Evolutionary conservation across 2,888 invertebrate genomes (phyloP).

Genomic region (Phortica magna): DNA sequence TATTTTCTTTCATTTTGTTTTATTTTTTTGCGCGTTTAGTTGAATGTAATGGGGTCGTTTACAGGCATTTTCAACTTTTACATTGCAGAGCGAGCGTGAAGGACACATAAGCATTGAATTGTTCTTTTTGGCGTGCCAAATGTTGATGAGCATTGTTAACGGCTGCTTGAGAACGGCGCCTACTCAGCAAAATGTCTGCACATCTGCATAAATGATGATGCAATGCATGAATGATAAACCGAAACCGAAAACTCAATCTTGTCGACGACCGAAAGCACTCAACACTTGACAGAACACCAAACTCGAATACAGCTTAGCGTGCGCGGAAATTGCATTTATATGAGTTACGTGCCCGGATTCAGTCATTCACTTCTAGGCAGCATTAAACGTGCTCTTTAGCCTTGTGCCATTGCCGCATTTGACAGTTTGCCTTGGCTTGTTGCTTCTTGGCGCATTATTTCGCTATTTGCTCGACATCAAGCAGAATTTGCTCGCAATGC

Average conservation of each 20-base stretch:
- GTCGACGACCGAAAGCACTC: neutral
- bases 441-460: conserved; percentile 4
- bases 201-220: conserved; percentile 23
- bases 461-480: neutral
- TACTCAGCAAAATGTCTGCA: conserved; percentile 1
- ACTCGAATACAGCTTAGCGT: neutral
- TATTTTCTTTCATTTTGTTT: neutral
- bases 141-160: conserved; percentile 8
- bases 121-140: conserved; percentile 8
- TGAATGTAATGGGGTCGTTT: neutral
- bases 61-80: neutral
- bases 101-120: neutral
- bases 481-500: neutral
- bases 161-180: neutral
- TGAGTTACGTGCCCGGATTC: conserved; percentile 19
- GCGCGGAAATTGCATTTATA: conserved; percentile 30
- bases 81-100: no score
- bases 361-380: neutral
- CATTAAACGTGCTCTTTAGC: neutral
- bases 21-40: neutral
- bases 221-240: conserved; percentile 15
- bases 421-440: neutral
- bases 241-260: neutral
- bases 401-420: neutral
- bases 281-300: neutral